A percentile compares a stretch with the other conserved stretches of the same genome.
Conservation (phyloP, 2,113 vertebrate genomes). For the Labeo rohita region DNA sequence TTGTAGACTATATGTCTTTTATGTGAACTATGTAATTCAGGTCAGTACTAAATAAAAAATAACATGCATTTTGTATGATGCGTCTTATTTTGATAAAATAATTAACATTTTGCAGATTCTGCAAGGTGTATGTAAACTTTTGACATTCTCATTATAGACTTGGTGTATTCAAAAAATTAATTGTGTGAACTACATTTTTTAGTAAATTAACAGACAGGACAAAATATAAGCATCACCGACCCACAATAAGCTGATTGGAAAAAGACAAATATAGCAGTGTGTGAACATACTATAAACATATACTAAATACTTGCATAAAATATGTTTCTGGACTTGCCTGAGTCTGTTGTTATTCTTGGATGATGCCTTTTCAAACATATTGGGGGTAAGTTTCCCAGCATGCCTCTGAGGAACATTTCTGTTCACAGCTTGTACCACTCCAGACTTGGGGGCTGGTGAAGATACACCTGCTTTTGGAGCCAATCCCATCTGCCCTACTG, state of each 20-base stretch:
- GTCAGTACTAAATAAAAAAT: no score
- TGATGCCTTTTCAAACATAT: constrained; percentile 20
- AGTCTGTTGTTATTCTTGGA: constrained; percentile 16
- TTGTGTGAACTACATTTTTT: background rate
- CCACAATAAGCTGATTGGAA: background rate
- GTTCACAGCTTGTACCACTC: background rate
- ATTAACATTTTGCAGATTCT: no score
- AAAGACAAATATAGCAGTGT: background rate
- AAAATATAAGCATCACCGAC: background rate
- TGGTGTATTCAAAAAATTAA: background rate
- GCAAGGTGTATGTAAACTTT: no score
- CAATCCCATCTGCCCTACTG: background rate
- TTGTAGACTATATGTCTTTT: no score
- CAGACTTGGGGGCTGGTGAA: background rate
- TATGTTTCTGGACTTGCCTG: constrained; percentile 35
- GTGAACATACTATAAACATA: background rate
- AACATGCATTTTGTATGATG: no score
- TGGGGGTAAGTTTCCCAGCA: background rate
- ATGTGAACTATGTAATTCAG: no score
- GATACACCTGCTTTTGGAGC: constrained; percentile 13
- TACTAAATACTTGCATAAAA: background rate
- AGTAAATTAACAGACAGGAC: background rate
- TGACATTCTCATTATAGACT: background rate
- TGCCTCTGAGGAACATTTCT: background rate
- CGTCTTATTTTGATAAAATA: no score